These are phyloP conservation scores for Eristalis arbustorum DNA, from an alignment of 2,888 invertebrate species.

Conservation along the genomic window DNA sequence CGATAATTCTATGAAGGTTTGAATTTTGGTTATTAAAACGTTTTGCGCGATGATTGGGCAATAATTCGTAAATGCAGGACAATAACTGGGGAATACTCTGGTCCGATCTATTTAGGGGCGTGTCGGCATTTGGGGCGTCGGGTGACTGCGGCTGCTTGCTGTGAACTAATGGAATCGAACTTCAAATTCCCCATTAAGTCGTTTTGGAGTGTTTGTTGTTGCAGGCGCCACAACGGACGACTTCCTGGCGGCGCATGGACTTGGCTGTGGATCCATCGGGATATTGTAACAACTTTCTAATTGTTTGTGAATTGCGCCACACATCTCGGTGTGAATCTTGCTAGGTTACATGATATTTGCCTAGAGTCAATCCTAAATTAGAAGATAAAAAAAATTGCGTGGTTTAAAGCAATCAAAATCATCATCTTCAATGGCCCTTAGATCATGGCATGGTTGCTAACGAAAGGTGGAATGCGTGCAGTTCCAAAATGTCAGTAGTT, in stretches of 20 bases:
- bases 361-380: too few species aligned
- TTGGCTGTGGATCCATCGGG: not conserved
- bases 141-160: slow-evolving; percentile 19
- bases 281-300: not conserved
- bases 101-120: slow-evolving; percentile 26
- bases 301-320: too few species aligned
- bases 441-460: too few species aligned
- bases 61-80: slow-evolving; percentile 25
- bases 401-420: too few species aligned
- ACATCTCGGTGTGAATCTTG: too few species aligned
- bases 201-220: not conserved
- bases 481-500: too few species aligned
- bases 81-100: not conserved
- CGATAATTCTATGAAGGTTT: slow-evolving; percentile 57
- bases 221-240: not conserved
- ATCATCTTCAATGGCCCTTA: too few species aligned
- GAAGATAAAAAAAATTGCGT: too few species aligned
- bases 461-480: too few species aligned
- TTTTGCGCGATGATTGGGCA: slow-evolving; percentile 1
- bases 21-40: slow-evolving; percentile 22
- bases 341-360: too few species aligned
- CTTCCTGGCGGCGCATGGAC: not conserved
- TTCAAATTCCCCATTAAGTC: slow-evolving; percentile 27
- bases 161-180: slow-evolving; percentile 53
- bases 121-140: not conserved